A percentile compares a stretch with the other conserved stretches of the same genome.
These are phyloP conservation scores for Drosophila meridionalis DNA, from an alignment of 2,888 invertebrate species.

Conservation along the genomic window DNA sequence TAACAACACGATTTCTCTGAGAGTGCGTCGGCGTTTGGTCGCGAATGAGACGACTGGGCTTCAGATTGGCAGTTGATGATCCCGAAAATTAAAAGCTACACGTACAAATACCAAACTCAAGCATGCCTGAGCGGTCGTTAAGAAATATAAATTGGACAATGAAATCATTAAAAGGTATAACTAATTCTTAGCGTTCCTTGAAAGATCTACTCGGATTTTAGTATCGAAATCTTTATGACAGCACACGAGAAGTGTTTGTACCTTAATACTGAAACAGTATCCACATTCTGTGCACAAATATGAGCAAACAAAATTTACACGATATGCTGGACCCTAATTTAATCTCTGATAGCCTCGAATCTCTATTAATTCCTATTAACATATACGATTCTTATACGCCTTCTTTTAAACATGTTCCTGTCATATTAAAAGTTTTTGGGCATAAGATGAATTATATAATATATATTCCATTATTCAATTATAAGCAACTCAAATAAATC, in stretches of 20 bases:
- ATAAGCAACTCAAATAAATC: slow-evolving; percentile 31
- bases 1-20: neutral
- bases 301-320: neutral
- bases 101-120: slow-evolving; percentile 44
- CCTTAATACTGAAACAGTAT: slow-evolving; percentile 1
- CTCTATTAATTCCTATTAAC: neutral
- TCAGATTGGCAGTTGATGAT: slow-evolving; percentile 48
- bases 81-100: slow-evolving; percentile 58
- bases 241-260: slow-evolving; percentile 12
- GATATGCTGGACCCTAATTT: neutral
- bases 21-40: slow-evolving; percentile 32
- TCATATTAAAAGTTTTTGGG: neutral
- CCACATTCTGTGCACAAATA: neutral
- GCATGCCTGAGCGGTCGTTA: slow-evolving; percentile 71
- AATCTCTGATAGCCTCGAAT: neutral
- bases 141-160: slow-evolving; percentile 83
- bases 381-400: neutral
- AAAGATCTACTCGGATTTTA: slow-evolving; percentile 54
- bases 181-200: slow-evolving; percentile 65
- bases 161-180: slow-evolving; percentile 80
- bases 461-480: slow-evolving; percentile 4
- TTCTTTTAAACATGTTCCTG: neutral
- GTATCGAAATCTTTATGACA: slow-evolving; percentile 47
- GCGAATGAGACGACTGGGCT: slow-evolving; percentile 13
- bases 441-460: neutral